These are phyloP conservation scores for Polymixis flavicincta DNA, from an alignment of 2,888 invertebrate genomes.

Conservation along the genomic window DNA sequence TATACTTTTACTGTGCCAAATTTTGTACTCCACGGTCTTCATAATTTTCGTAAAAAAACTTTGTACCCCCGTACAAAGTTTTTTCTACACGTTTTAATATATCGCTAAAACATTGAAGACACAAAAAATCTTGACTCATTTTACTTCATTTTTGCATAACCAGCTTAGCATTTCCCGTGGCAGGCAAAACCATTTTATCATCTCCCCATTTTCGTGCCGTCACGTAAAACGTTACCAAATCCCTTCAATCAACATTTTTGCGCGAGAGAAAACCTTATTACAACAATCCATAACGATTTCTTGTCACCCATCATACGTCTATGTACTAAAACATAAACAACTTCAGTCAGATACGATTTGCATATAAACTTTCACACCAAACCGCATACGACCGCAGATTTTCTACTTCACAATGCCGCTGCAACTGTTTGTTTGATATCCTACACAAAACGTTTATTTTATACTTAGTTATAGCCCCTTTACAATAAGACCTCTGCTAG, in stretches of 20 bases:
- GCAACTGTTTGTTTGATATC: conserved; percentile 44
- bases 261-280: conserved; percentile 43
- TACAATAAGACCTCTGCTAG: conserved; percentile 3
- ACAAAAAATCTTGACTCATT: background rate
- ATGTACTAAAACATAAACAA: conserved; percentile 17
- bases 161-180: conserved; percentile 23
- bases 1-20: no score
- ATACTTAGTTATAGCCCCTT: conserved; percentile 43
- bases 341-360: conserved; percentile 41
- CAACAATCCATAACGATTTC: conserved; percentile 35
- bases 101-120: background rate
- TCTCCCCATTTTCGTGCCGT: conserved; percentile 31
- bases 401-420: conserved; percentile 67
- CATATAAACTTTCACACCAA: conserved; percentile 73
- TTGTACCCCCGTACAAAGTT: no score
- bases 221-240: conserved; percentile 41
- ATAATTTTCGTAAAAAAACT: no score
- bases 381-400: conserved; percentile 71
- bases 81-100: no score
- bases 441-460: conserved; percentile 41
- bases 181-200: background rate
- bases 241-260: conserved; percentile 32
- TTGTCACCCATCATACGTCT: background rate
- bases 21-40: no score
- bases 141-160: conserved; percentile 14